Conservation (phyloP, 2,113 vertebrate genomes). For the Callopanchax toddi region DNA sequence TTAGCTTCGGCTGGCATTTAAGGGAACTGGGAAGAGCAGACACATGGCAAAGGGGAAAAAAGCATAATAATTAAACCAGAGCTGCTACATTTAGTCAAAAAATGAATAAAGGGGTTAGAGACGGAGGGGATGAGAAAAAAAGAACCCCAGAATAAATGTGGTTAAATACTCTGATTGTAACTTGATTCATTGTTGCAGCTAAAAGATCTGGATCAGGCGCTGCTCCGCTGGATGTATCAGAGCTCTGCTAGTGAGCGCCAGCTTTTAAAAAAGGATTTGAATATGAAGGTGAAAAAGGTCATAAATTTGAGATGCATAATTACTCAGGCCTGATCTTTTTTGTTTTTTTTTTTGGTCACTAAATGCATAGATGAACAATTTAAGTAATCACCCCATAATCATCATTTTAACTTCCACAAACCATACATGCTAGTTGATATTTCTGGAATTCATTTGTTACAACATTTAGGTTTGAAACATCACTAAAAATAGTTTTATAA, state of each 20-base stretch:
- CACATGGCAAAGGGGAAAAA: slow-evolving; percentile 23
- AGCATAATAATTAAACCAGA: slow-evolving; percentile 57
- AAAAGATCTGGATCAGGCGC: not conserved
- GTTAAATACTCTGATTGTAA: not conserved
- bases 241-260: slow-evolving; percentile 4
- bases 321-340: slow-evolving; percentile 9
- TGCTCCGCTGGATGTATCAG: not conserved
- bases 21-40: slow-evolving; percentile 37
- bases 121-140: not conserved
- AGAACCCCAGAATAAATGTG: not conserved
- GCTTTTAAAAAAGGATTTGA: slow-evolving; percentile 13
- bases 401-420: not conserved
- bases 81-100: not conserved
- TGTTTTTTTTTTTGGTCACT: slow-evolving; percentile 9
- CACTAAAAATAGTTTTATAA: too few relatives aligned
- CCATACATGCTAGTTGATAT: too few relatives aligned
- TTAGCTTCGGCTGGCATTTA: slow-evolving; percentile 72
- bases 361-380: not conserved
- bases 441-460: too few relatives aligned
- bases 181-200: not conserved
- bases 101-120: not conserved
- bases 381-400: not conserved
- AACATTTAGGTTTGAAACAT: too few relatives aligned
- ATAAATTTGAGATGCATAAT: slow-evolving; percentile 9
- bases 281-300: slow-evolving; percentile 11